These are phyloP conservation scores for Choreutis nemorana DNA, from an alignment of 2,888 invertebrate genomes.

Conservation along the genomic window DNA sequence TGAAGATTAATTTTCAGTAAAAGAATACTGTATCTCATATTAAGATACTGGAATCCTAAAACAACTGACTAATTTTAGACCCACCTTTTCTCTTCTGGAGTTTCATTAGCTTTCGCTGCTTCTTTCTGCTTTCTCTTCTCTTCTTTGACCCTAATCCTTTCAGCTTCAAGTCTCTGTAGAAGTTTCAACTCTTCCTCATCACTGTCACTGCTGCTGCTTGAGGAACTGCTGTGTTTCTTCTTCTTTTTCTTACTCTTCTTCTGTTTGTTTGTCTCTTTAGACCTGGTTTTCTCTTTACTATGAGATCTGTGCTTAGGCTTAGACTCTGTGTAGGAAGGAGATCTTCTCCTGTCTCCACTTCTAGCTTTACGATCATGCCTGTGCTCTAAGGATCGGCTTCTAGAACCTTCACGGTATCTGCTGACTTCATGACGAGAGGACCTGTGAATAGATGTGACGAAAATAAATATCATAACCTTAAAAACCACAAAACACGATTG, in stretches of 20 bases:
- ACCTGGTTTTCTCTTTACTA: conserved; percentile 23
- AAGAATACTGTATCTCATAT: too few species aligned
- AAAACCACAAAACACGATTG: neutral
- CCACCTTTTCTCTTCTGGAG: conserved; percentile 90
- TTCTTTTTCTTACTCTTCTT: conserved; percentile 37
- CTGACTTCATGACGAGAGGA: conserved; percentile 31
- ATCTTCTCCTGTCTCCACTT: conserved; percentile 17
- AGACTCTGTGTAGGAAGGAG: neutral
- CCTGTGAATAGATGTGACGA: conserved; percentile 19
- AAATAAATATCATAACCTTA: conserved; percentile 3
- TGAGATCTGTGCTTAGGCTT: conserved; percentile 23
- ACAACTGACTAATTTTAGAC: too few species aligned
- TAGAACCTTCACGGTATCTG: conserved; percentile 22
- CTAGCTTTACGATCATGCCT: conserved; percentile 18
- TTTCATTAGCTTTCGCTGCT: conserved; percentile 86
- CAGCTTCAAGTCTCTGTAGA: conserved; percentile 76
- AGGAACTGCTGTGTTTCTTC: conserved; percentile 25
- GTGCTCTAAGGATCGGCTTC: conserved; percentile 24
- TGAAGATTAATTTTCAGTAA: too few species aligned
- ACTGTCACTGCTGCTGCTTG: conserved; percentile 40
- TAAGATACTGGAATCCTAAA: too few species aligned
- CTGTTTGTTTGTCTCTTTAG: conserved; percentile 15
- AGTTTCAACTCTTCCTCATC: conserved; percentile 69
- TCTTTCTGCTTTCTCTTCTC: conserved; percentile 77
- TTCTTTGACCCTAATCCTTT: conserved; percentile 70